These are phyloP conservation scores for Octomys mimax DNA, from an alignment of 2,797 vertebrate species.

Conservation along the genomic window DNA sequence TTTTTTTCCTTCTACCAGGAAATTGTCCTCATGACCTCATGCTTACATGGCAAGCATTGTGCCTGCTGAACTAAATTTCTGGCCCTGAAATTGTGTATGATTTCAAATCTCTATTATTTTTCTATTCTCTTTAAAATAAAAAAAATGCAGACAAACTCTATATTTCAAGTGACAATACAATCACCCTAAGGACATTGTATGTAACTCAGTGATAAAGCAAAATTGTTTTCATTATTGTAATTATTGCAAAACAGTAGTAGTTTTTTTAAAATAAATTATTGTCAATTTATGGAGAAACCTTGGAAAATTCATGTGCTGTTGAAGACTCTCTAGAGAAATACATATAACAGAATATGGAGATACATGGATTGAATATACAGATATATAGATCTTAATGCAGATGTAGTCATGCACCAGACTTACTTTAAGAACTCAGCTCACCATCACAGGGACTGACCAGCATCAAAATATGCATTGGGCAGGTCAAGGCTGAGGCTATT, in stretches of 20 bases:
- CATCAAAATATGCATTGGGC: accelerated
- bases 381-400: not conserved
- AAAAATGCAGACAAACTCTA: not conserved
- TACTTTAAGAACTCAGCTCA: not conserved
- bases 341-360: not conserved
- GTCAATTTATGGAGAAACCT: not conserved
- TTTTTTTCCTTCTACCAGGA: no score
- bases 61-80: no score
- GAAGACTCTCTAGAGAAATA: not conserved
- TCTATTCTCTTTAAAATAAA: no score
- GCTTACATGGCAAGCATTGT: no score
- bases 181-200: not conserved
- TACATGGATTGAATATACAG: not conserved
- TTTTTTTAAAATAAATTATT: not conserved
- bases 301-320: not conserved
- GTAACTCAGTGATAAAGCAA: not conserved
- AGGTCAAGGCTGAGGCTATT: not conserved
- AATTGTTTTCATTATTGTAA: not conserved
- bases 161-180: not conserved
- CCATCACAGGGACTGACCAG: not conserved
- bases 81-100: no score
- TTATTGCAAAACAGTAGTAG: not conserved
- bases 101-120: no score
- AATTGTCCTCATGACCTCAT: no score
- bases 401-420: not conserved